Conservation (phyloP, 1,140 invertebrate species). For the Micrasema longulum region DNA sequence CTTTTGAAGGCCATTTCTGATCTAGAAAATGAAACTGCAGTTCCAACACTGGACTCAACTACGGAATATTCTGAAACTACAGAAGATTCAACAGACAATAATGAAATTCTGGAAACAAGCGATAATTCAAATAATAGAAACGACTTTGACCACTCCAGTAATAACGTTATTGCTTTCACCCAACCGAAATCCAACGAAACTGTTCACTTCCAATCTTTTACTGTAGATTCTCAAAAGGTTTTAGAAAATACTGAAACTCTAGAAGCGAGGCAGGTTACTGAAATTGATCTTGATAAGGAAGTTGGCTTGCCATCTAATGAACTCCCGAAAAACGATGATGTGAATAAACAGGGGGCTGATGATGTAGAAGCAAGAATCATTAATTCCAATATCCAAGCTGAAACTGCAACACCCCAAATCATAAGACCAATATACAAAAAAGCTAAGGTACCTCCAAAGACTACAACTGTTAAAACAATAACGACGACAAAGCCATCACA, state of each 20-base stretch:
- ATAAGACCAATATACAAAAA: conserved; percentile 56
- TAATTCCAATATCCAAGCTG: conserved; percentile 54
- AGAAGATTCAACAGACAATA: conserved; percentile 48
- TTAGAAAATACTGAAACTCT: conserved; percentile 53
- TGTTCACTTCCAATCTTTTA: conserved; percentile 62
- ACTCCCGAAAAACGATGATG: not conserved
- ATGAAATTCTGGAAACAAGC: conserved; percentile 56
- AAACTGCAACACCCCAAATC: conserved; percentile 53
- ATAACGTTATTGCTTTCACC: not conserved
- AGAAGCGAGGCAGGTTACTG: conserved; percentile 55
- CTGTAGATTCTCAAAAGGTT: conserved; percentile 64
- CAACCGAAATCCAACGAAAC: conserved; percentile 6
- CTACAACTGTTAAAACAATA: conserved; percentile 63
- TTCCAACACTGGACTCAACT: conserved; percentile 57
- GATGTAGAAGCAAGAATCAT: conserved; percentile 59
- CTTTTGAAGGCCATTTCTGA: conserved; percentile 77
- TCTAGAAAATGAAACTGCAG: conserved; percentile 69
- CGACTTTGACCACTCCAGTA: conserved; percentile 41
- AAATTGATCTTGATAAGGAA: conserved; percentile 58
- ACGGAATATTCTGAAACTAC: conserved; percentile 36
- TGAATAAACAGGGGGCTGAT: not conserved
- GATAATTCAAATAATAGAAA: conserved; percentile 53
- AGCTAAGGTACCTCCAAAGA: not conserved
- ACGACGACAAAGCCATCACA: conserved; percentile 71
- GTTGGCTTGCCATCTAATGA: not conserved